Percentiles rank a stretch among this genome's conserved stretches.
Evolutionary conservation across 2,113 vertebrate species (phyloP).

Genomic region (Bostrychus sinensis): DNA sequence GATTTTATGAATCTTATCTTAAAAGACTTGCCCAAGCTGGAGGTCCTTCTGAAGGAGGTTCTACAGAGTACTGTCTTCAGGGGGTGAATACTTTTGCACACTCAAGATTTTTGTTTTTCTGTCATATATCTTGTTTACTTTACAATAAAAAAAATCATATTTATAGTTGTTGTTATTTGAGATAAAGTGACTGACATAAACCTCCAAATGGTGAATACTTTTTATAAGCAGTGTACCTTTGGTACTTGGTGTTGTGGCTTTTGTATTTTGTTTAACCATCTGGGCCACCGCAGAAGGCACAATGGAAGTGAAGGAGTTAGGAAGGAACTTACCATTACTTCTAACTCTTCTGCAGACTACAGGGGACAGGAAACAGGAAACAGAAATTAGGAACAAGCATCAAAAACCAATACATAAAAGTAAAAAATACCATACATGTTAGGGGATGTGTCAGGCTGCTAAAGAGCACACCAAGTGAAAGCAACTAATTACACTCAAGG

Average conservation of each 20-base stretch:
- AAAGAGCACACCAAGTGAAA: neutral
- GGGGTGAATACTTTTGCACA: no score
- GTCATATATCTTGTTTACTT: no score
- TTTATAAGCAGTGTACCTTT: no score
- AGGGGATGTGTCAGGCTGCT: neutral
- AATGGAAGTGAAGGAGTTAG: slow-evolving; percentile 8
- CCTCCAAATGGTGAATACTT: no score
- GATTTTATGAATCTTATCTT: no score
- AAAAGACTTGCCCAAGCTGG: no score
- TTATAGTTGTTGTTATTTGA: no score
- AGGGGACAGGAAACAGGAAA: slow-evolving; percentile 16
- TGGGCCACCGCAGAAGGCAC: neutral
- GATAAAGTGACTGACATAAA: no score
- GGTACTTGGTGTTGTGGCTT: neutral
- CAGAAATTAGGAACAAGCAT: neutral
- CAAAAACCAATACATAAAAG: slow-evolving; percentile 1
- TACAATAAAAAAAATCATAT: no score
- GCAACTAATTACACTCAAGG: slow-evolving; percentile 8
- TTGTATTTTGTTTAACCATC: neutral
- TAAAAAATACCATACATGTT: neutral
- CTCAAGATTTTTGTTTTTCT: no score
- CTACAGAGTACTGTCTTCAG: no score
- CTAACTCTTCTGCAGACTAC: slow-evolving; percentile 61
- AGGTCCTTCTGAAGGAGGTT: no score
- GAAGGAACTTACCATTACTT: slow-evolving; percentile 56